Evolutionary conservation across 2,113 vertebrate species (phyloP).

Genomic region (Cebidichthys violaceus): DNA sequence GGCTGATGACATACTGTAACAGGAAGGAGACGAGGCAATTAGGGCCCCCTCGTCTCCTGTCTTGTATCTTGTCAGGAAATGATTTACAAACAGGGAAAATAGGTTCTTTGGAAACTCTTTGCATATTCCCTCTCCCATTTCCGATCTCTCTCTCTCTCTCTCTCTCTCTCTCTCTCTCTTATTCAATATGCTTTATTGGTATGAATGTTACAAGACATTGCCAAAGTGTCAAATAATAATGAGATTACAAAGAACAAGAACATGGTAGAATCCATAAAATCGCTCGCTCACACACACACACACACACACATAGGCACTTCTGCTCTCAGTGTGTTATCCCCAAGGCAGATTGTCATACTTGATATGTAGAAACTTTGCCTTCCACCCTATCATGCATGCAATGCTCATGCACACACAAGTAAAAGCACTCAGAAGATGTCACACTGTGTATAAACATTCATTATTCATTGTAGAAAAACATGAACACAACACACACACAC

Average conservation of each 20-base stretch:
- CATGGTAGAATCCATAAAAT: background rate
- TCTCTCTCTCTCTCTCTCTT: background rate
- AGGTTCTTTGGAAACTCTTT: constrained; percentile 23
- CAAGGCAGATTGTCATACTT: constrained; percentile 54
- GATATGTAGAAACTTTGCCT: constrained; percentile 45
- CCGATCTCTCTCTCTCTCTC: background rate
- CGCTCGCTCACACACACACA: background rate
- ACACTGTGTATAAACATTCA: constrained; percentile 57
- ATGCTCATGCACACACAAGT: constrained; percentile 12
- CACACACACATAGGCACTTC: background rate
- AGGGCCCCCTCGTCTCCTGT: constrained; percentile 22
- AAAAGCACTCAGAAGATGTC: constrained; percentile 49
- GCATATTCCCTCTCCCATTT: background rate
- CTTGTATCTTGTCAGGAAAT: constrained; percentile 44
- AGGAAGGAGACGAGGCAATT: constrained; percentile 29
- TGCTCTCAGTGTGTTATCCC: constrained; percentile 27
- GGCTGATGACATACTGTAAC: constrained; percentile 8
- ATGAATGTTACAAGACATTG: background rate
- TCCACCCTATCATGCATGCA: constrained; percentile 47
- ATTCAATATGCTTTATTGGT: background rate
- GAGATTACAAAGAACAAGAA: background rate
- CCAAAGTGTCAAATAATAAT: background rate
- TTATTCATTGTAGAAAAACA: constrained; percentile 56
- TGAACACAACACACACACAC: constrained; percentile 25
- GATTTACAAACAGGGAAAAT: constrained; percentile 43